Evolutionary conservation across 2,888 invertebrate genomes (phyloP).

Genomic region (Strigamia transsilvanica): DNA sequence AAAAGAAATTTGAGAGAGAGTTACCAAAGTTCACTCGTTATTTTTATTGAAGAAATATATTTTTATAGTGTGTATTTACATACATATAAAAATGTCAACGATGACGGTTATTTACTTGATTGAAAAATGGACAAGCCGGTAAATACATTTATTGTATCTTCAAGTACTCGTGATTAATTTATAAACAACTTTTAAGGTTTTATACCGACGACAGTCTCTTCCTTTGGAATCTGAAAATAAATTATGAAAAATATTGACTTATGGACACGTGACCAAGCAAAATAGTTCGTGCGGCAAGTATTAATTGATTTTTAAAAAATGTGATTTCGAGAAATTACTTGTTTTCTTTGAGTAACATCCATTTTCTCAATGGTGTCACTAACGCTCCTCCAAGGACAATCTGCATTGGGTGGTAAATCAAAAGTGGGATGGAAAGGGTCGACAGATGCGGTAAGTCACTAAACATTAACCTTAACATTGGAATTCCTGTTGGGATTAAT

Average conservation of each 20-base stretch:
- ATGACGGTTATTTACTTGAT: too few relatives aligned
- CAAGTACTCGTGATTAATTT: not conserved
- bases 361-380: not conserved
- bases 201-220: not conserved
- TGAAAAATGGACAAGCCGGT: not conserved
- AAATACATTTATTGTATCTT: not conserved
- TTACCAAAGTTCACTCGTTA: not conserved
- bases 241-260: not conserved
- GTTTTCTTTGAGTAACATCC: conserved; percentile 25
- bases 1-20: conserved; percentile 10
- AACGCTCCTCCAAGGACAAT: conserved; percentile 61
- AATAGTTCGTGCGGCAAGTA: not conserved
- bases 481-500: conserved; percentile 60
- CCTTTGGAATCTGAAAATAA: conserved; percentile 1
- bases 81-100: too few relatives aligned
- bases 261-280: not conserved
- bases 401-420: conserved; percentile 63
- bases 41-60: not conserved
- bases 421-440: conserved; percentile 61
- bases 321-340: not conserved
- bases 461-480: conserved; percentile 62
- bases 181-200: not conserved
- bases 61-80: too few relatives aligned
- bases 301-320: not conserved
- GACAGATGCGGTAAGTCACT: conserved; percentile 60